These are phyloP conservation scores for Drosophila yakuba DNA, from an alignment of 1,140 invertebrate species.

Conservation along the genomic window DNA sequence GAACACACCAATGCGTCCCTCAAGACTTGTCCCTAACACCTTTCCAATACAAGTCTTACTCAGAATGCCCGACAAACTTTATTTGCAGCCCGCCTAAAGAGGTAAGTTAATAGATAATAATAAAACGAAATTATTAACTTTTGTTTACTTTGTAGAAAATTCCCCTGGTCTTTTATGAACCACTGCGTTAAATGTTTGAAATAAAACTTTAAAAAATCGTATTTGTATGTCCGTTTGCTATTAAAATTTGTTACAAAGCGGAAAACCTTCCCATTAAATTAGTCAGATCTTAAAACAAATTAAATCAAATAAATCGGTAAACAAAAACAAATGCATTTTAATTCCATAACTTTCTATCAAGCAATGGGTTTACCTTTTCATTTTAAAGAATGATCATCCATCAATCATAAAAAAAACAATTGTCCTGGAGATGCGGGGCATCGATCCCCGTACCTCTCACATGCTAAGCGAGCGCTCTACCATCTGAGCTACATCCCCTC, in stretches of 20 bases:
- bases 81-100: background rate
- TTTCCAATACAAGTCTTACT: background rate
- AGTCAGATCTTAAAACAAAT: too few relatives aligned
- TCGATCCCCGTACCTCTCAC: conserved; percentile 93
- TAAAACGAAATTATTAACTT: too few relatives aligned
- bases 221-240: too few relatives aligned
- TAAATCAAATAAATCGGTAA: too few relatives aligned
- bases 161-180: background rate
- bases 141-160: background rate
- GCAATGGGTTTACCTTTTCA: background rate
- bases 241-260: too few relatives aligned
- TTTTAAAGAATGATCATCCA: background rate
- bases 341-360: too few relatives aligned
- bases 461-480: conserved; percentile 94
- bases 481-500: conserved; percentile 92
- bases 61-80: background rate
- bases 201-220: too few relatives aligned
- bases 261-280: too few relatives aligned
- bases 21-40: background rate
- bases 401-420: background rate
- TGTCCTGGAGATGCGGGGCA: conserved; percentile 85
- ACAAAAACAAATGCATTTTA: too few relatives aligned
- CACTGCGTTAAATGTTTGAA: background rate
- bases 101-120: background rate
- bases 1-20: background rate